phyloP scores from a whole-genome alignment of 2,113 vertebrate species.

The Polyodon spathula region DNA sequence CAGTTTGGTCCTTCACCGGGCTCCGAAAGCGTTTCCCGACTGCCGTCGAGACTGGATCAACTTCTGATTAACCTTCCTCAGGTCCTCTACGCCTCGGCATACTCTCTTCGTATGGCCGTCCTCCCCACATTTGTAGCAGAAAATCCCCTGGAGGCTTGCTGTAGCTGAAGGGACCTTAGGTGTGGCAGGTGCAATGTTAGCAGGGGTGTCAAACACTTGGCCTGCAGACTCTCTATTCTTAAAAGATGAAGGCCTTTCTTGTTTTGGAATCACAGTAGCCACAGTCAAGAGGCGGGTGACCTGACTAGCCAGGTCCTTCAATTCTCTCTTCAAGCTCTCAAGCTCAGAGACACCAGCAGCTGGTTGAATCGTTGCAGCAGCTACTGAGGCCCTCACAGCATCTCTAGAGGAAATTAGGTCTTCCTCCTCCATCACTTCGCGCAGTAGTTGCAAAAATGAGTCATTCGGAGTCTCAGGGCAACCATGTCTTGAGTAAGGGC shows the following conservation, averaged over 20 bases:
- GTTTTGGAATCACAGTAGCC: too few species aligned
- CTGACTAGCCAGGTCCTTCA: not conserved
- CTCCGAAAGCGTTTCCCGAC: too few species aligned
- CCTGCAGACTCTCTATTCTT: too few species aligned
- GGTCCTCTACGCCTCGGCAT: conserved; percentile 13
- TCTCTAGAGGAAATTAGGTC: not conserved
- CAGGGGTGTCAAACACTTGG: too few species aligned
- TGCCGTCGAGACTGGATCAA: conserved; percentile 15
- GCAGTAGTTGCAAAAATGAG: not conserved
- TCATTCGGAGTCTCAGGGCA: not conserved
- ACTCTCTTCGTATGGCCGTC: conserved; percentile 16
- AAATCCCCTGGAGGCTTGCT: not conserved
- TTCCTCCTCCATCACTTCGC: not conserved
- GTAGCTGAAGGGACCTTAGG: not conserved
- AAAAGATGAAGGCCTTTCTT: too few species aligned
- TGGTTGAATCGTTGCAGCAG: not conserved
- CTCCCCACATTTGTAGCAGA: conserved; percentile 24
- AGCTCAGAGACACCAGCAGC: not conserved
- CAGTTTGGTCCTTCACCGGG: conserved; percentile 20
- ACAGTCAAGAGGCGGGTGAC: too few species aligned
- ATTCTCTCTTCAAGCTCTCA: not conserved
- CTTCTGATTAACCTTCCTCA: conserved; percentile 18
- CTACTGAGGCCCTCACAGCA: not conserved
- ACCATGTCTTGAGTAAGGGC: not conserved
- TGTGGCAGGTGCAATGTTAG: not conserved